Evolutionary conservation across 1,140 invertebrate genomes (phyloP).

Genomic region (Neotoxoptera formosana): DNA sequence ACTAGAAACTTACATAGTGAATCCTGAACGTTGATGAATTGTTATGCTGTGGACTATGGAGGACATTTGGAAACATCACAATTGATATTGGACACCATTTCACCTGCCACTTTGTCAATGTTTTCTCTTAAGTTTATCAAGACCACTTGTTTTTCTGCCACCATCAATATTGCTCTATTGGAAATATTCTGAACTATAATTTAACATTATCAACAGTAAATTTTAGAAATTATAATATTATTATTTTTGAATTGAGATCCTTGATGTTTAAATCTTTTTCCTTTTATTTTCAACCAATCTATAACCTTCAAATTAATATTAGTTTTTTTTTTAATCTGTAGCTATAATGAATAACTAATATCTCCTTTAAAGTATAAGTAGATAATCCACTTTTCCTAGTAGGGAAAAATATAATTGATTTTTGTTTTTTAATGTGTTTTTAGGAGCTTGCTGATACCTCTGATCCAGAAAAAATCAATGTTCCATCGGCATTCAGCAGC

Average conservation of each 20-base stretch:
- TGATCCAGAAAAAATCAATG: slow-evolving; percentile 9
- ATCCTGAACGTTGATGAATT: background rate
- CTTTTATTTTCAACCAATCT: background rate
- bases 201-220: slow-evolving; percentile 4
- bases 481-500: background rate
- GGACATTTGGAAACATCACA: background rate
- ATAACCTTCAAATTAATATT: background rate
- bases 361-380: slow-evolving; percentile 27
- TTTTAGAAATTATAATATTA: slow-evolving; percentile 1
- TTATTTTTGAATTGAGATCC: background rate
- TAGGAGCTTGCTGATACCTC: slow-evolving; percentile 40
- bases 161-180: background rate
- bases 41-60: background rate
- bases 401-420: background rate
- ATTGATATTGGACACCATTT: background rate
- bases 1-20: background rate
- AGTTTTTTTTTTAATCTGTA: background rate
- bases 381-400: background rate
- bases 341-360: slow-evolving; percentile 23
- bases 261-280: slow-evolving; percentile 4
- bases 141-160: slow-evolving; percentile 41
- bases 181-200: background rate
- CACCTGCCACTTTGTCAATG: background rate
- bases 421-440: slow-evolving; percentile 44
- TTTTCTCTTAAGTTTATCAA: slow-evolving; percentile 51